Evolutionary conservation across 2,888 invertebrate species (phyloP).

Genomic region (Elaeidobius kamerunicus): DNA sequence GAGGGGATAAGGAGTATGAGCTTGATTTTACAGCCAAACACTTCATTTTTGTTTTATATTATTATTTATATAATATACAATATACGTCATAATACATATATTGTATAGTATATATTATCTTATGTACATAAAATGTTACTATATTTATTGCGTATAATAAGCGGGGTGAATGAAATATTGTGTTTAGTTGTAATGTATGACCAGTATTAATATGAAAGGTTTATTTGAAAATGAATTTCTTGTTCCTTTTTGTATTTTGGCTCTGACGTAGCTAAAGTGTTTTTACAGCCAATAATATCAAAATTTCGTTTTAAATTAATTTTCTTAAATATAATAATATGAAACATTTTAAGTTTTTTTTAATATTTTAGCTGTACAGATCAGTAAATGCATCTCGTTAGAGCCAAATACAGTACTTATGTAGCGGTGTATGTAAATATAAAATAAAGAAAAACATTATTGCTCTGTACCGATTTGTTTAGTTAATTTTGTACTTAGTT

Average conservation of each 20-base stretch:
- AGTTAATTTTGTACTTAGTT: conserved; percentile 33
- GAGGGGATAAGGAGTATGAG: too few relatives aligned
- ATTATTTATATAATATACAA: too few relatives aligned
- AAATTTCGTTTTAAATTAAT: not conserved
- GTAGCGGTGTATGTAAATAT: conserved; percentile 10
- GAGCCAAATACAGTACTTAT: conserved; percentile 17
- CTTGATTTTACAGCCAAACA: too few relatives aligned
- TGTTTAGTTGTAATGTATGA: conserved; percentile 38
- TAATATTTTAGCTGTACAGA: not conserved
- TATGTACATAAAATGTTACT: conserved; percentile 20
- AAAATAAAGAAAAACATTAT: conserved; percentile 14
- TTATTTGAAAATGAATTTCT: conserved; percentile 17
- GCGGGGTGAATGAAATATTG: conserved; percentile 4
- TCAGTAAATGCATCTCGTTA: not conserved
- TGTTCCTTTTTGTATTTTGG: conserved; percentile 24
- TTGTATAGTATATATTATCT: conserved; percentile 12
- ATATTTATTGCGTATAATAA: conserved; percentile 15
- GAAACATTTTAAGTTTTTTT: not conserved
- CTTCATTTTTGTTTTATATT: too few relatives aligned
- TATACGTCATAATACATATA: too few relatives aligned
- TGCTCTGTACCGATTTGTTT: conserved; percentile 23
- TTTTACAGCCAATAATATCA: not conserved
- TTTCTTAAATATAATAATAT: not conserved
- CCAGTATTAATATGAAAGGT: conserved; percentile 39
- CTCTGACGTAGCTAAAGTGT: conserved; percentile 6